phyloP scores from a whole-genome alignment of 2,888 invertebrate genomes.

The Heliconius ismenius region DNA sequence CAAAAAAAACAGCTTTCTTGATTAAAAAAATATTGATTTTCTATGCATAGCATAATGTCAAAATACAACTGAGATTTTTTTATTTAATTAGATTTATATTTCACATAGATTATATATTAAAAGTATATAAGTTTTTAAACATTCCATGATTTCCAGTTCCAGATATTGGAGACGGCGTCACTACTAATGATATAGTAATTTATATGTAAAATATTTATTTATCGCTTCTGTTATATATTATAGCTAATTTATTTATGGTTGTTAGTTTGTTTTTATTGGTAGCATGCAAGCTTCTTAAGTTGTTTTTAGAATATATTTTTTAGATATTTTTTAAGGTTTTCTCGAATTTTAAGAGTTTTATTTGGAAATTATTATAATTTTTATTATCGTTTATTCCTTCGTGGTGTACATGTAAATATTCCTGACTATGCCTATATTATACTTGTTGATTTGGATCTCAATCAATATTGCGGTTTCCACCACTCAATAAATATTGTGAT shows the following conservation, averaged over 20 bases:
- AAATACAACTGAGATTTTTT: background rate
- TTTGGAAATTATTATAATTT: too few relatives aligned
- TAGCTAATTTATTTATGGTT: constrained; percentile 28
- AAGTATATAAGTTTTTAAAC: constrained; percentile 3
- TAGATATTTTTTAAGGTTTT: background rate
- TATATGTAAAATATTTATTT: constrained; percentile 53
- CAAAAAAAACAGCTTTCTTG: too few relatives aligned
- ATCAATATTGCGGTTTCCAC: too few relatives aligned
- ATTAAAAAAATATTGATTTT: too few relatives aligned
- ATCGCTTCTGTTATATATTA: constrained; percentile 44
- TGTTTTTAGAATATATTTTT: background rate
- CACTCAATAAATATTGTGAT: too few relatives aligned
- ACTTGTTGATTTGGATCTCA: background rate
- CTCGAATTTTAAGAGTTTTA: background rate
- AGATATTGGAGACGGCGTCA: constrained; percentile 74
- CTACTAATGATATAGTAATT: constrained; percentile 69
- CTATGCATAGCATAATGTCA: too few relatives aligned
- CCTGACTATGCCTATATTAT: background rate
- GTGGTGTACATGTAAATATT: background rate
- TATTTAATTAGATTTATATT: background rate
- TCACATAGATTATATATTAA: constrained; percentile 3
- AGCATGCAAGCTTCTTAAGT: constrained; percentile 47
- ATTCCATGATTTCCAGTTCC: constrained; percentile 56
- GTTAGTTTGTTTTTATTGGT: constrained; percentile 19
- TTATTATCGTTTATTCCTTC: too few relatives aligned